Evolutionary conservation across 2,797 vertebrate species (phyloP).

Genomic region (Oryzias sinensis): DNA sequence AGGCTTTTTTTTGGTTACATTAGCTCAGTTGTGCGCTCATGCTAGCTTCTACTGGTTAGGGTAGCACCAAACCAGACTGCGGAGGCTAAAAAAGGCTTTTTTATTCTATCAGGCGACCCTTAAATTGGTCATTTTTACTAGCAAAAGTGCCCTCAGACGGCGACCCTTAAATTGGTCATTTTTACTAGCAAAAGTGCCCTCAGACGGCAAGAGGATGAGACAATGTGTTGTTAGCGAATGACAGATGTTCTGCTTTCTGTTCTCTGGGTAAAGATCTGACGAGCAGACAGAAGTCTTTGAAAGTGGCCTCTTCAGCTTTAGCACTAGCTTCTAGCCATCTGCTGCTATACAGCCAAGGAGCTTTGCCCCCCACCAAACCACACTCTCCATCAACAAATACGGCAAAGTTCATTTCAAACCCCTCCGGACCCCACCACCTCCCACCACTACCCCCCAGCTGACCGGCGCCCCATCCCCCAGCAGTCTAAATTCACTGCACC

Average conservation of each 20-base stretch:
- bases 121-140: too few relatives aligned
- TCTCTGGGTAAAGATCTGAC: constrained; percentile 32
- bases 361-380: constrained; percentile 16
- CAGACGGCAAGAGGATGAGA: background rate
- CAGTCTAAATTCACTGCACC: constrained; percentile 72
- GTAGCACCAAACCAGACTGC: too few relatives aligned
- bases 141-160: too few relatives aligned
- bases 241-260: background rate
- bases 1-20: too few relatives aligned
- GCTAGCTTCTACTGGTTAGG: too few relatives aligned
- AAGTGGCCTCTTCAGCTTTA: constrained; percentile 49
- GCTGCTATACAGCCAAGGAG: constrained; percentile 43
- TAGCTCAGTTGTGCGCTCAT: too few relatives aligned
- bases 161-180: too few relatives aligned
- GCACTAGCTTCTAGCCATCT: constrained; percentile 62
- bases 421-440: constrained; percentile 72
- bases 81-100: too few relatives aligned
- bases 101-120: too few relatives aligned
- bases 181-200: too few relatives aligned
- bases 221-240: constrained; percentile 24
- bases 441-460: constrained; percentile 68
- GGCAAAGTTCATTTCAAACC: constrained; percentile 71
- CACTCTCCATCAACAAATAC: constrained; percentile 49
- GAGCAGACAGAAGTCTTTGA: constrained; percentile 40
- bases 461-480: constrained; percentile 65